Conservation (phyloP, 2,888 invertebrate species). For the Lasius fuliginosus region DNA sequence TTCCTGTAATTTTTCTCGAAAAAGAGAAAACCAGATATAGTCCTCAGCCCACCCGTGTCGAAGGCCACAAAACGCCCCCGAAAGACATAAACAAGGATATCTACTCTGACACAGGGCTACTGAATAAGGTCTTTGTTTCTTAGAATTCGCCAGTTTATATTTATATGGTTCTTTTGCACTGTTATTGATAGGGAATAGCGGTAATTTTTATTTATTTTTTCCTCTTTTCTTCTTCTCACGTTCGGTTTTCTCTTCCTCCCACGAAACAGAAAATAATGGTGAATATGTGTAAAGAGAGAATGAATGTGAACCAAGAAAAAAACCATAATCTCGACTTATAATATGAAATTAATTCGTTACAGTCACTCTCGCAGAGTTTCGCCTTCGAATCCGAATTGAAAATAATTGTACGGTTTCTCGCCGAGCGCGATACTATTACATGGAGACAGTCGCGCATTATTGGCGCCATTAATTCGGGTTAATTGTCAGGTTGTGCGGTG, state of each 20-base stretch:
- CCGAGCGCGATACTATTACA: constrained; percentile 7
- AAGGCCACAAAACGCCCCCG: constrained; percentile 68
- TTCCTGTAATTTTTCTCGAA: constrained; percentile 34
- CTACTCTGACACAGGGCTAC: constrained; percentile 76
- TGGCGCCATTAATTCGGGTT: constrained; percentile 53
- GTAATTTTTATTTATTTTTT: constrained; percentile 66
- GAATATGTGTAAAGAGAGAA: no score
- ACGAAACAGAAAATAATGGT: not conserved
- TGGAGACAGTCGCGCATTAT: constrained; percentile 40
- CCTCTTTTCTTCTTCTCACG: constrained; percentile 10
- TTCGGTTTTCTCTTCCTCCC: not conserved
- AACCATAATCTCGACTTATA: constrained; percentile 73
- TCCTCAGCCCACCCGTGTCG: constrained; percentile 70
- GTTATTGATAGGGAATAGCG: constrained; percentile 25
- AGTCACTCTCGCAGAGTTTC: constrained; percentile 8
- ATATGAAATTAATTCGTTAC: constrained; percentile 64
- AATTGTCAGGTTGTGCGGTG: constrained; percentile 46
- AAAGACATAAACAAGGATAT: constrained; percentile 76
- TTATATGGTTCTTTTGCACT: constrained; percentile 53
- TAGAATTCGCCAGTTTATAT: not conserved
- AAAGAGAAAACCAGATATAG: not conserved
- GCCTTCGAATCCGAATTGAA: constrained; percentile 11
- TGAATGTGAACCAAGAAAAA: not conserved
- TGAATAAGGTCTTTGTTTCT: constrained; percentile 53
- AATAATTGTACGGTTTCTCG: constrained; percentile 39